Evolutionary conservation across 2,888 invertebrate species (phyloP), one percentile per base, ranked within the genome.

Genomic region (Lamellibrachia columna): DNA sequence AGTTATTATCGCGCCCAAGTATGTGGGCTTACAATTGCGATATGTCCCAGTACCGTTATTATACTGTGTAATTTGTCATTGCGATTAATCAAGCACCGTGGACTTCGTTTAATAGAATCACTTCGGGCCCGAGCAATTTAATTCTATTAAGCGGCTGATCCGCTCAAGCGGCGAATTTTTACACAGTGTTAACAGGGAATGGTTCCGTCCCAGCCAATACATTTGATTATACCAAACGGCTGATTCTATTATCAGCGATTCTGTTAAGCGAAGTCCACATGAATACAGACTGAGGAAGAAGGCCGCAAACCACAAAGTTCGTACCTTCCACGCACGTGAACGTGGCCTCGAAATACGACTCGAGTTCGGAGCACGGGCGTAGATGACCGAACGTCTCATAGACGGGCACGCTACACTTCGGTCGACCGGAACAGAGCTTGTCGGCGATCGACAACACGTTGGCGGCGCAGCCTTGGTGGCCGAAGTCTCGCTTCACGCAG

Each of bases 401-500:
- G 4, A 75, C 75, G 75, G 75, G 75, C 75, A 75, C 75, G 15
- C 3, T 22, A 6, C 75, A 75, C 75, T 75, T 75, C 4, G 75
- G 6, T 15, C 75, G 75, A 15, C 75, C 75, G 22, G 75, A 75
- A 22, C 75, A 75, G 22, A 75, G 75, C 4, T 75, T 75, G 75
- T 75, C 75, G 75, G 75, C 75, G 75, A 75, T 75, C 75, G 75
- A 75, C 75, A 75, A n/a, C 2, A 75, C 75, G 22, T 75, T 75
- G 75, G 75, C 75, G 75, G 75, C 75, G 75, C 75, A 75, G 22
- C 75, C 75, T 15, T 22, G 75, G 75, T 75, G n/a, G 15, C 75
- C 75, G 75, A 92, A 93, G 92, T 94, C 93, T 8, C 92, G 92
- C 53, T 90, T 92, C 22, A 93, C 60, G 91, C 94, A 94, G 40